These are phyloP conservation scores for Amazona guildingii DNA, from an alignment of 2,113 vertebrate genomes.

Conservation along the genomic window DNA sequence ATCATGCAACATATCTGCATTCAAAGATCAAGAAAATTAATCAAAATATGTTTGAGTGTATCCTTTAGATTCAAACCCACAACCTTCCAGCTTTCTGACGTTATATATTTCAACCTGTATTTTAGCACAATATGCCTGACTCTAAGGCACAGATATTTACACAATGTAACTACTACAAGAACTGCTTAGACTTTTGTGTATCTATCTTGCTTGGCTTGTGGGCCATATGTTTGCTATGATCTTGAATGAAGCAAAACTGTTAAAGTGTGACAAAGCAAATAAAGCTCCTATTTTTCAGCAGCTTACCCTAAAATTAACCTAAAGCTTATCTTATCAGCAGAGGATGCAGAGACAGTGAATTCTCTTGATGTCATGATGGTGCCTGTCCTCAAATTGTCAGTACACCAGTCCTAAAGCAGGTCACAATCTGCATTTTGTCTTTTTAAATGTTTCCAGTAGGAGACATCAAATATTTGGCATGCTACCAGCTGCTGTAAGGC, in stretches of 20 bases:
- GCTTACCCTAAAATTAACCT: not conserved
- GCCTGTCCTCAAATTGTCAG: not conserved
- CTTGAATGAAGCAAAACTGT: not conserved
- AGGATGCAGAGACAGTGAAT: not conserved
- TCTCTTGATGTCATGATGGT: not conserved
- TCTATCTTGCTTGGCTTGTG: not conserved
- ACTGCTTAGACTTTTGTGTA: not conserved
- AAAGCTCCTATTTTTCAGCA: not conserved
- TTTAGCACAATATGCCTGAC: not conserved
- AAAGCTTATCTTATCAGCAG: not conserved
- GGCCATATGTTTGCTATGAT: not conserved
- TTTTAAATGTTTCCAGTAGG: slow-evolving; percentile 7
- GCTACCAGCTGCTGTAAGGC: not conserved
- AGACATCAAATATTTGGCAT: not conserved
- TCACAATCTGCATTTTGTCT: not conserved
- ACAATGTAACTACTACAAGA: not conserved
- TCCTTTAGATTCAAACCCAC: not conserved
- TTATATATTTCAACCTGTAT: not conserved
- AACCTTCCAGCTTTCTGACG: not conserved
- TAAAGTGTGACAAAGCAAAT: not conserved
- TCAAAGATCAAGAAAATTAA: not conserved
- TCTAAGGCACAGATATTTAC: not conserved
- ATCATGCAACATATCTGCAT: not conserved
- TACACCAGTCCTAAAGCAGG: not conserved
- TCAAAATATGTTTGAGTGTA: not conserved